These are phyloP conservation scores for Alauda arvensis DNA, from an alignment of 2,797 vertebrate species.

Conservation along the genomic window DNA sequence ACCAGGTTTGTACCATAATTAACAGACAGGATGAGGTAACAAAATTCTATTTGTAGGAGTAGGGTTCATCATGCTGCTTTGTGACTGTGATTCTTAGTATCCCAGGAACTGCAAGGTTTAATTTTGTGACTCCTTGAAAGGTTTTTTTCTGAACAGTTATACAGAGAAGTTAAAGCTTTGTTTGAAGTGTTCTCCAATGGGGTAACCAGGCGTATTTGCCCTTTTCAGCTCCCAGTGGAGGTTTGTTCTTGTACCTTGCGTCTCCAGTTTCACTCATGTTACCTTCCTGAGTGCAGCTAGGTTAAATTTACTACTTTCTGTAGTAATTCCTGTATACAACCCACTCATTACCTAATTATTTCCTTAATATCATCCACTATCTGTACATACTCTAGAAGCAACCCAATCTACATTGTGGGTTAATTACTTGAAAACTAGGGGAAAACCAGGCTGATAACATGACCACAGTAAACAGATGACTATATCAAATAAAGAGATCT, in stretches of 20 bases:
- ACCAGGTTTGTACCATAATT: neutral
- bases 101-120: neutral
- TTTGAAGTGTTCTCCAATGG: neutral
- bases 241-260: neutral
- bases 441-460: slow-evolving; percentile 1
- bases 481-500: neutral
- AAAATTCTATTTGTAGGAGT: neutral
- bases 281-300: neutral
- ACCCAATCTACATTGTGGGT: neutral
- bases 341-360: neutral
- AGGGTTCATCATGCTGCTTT: neutral
- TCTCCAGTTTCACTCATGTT: neutral
- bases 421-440: slow-evolving; percentile 6
- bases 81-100: neutral
- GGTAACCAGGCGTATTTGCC: neutral
- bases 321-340: neutral
- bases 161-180: neutral
- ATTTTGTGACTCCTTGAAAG: neutral
- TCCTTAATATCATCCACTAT: neutral
- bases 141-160: neutral
- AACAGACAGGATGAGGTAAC: neutral
- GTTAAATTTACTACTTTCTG: neutral
- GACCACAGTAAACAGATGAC: neutral
- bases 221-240: neutral
- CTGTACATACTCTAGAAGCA: neutral